Percentiles rank a stretch among this genome's conserved stretches.
These are phyloP conservation scores for Beroe forskalii DNA, from an alignment of 37 sponge, comb jelly and placozoan species.

Conservation along the genomic window DNA sequence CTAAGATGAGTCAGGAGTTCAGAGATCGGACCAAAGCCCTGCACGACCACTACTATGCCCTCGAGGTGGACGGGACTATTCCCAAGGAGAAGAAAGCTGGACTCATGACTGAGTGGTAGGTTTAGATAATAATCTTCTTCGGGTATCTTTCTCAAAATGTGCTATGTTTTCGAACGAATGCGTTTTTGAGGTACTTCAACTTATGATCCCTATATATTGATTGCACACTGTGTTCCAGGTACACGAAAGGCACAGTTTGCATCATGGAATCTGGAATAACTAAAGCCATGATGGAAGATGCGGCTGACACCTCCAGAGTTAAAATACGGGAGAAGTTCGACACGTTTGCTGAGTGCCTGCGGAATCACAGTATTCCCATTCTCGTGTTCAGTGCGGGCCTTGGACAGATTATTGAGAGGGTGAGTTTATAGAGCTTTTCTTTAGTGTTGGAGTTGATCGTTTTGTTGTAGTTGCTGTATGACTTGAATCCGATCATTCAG, in stretches of 20 bases:
- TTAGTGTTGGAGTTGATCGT: too few relatives aligned
- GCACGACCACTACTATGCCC: not conserved
- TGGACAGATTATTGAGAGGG: not conserved
- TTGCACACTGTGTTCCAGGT: not conserved
- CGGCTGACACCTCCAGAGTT: slow-evolving; percentile 3
- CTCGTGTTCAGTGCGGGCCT: not conserved
- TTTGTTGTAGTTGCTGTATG: too few relatives aligned
- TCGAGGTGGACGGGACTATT: not conserved
- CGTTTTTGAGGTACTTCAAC: too few relatives aligned
- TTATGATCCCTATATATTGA: too few relatives aligned
- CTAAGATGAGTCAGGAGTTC: not conserved
- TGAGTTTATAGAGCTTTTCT: too few relatives aligned
- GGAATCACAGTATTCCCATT: not conserved
- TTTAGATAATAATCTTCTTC: too few relatives aligned
- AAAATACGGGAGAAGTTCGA: slow-evolving; percentile 10
- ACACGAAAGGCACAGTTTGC: not conserved
- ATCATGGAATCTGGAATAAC: not conserved
- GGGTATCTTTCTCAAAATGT: too few relatives aligned
- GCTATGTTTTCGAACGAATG: too few relatives aligned
- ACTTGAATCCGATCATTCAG: too few relatives aligned
- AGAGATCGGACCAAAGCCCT: not conserved
- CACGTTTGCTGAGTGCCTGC: not conserved
- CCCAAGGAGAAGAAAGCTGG: not conserved
- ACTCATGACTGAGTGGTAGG: slow-evolving; percentile 13
- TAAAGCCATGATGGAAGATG: not conserved